Evolutionary conservation across 2,888 invertebrate species (phyloP).

Genomic region (Petrolisthes manimaculis): DNA sequence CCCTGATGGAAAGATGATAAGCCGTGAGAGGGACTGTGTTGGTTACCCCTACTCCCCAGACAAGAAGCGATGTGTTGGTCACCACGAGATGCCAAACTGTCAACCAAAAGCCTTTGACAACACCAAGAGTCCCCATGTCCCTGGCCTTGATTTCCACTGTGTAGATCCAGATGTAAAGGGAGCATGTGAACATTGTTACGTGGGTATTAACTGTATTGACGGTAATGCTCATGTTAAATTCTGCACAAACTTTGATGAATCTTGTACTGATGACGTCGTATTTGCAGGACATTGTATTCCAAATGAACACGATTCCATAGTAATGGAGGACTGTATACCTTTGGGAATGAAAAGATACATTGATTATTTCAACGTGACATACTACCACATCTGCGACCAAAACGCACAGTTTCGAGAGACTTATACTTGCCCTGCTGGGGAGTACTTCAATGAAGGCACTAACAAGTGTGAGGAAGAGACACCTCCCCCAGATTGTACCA

Average conservation of each 20-base stretch:
- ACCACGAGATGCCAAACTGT: constrained; percentile 20
- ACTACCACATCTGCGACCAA: constrained; percentile 8
- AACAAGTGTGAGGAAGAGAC: neutral
- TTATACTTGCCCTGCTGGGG: neutral
- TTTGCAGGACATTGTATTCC: constrained; percentile 5
- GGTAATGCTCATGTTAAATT: neutral
- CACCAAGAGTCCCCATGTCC: neutral
- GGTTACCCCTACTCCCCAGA: constrained; percentile 23
- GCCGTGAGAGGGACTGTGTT: constrained; percentile 3
- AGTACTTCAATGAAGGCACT: neutral
- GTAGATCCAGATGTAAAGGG: neutral
- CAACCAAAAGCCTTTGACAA: neutral
- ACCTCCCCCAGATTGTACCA: neutral
- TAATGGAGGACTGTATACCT: neutral
- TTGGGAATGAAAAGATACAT: neutral
- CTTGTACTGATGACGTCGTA: neutral
- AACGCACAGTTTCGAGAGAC: neutral
- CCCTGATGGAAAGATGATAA: neutral
- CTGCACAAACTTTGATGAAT: neutral
- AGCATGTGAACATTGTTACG: constrained; percentile 18
- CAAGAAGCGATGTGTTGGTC: constrained; percentile 22
- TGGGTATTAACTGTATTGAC: neutral
- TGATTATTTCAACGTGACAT: constrained; percentile 3
- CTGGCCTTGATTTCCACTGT: constrained; percentile 6
- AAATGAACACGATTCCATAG: no score